A percentile compares a stretch with the other conserved stretches of the same genome.
Evolutionary conservation across 1,140 invertebrate species (phyloP).

Genomic region (Chironomus striatipennis): DNA sequence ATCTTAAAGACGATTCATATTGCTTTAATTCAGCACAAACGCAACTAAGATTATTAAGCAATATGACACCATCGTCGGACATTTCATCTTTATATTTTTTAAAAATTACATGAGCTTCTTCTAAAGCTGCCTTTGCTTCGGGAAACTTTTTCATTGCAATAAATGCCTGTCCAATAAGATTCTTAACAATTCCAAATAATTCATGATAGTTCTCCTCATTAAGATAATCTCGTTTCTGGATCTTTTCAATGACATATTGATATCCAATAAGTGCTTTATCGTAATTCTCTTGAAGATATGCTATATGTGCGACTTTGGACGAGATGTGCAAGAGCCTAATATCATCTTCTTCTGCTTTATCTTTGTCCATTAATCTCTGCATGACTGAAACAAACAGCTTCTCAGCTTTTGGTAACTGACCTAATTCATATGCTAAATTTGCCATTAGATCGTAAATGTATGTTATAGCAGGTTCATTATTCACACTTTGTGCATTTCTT

Average conservation of each 20-base stretch:
- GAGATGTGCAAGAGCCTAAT: constrained; percentile 45
- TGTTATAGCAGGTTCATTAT: constrained; percentile 64
- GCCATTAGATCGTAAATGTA: constrained; percentile 88
- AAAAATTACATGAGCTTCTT: constrained; percentile 60
- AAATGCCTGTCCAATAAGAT: constrained; percentile 37
- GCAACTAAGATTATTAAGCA: constrained; percentile 80
- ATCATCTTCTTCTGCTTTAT: constrained; percentile 60
- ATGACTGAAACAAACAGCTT: constrained; percentile 73
- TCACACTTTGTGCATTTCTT: constrained; percentile 68
- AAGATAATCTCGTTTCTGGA: constrained; percentile 42
- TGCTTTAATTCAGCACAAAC: constrained; percentile 56
- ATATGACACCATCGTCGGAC: constrained; percentile 62
- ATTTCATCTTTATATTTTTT: constrained; percentile 53
- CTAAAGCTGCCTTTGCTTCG: constrained; percentile 58
- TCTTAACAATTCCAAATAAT: constrained; percentile 52
- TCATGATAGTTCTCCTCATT: constrained; percentile 35
- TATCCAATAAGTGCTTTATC: constrained; percentile 62
- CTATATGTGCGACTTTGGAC: constrained; percentile 57
- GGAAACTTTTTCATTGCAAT: constrained; percentile 51
- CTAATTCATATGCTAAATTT: constrained; percentile 71
- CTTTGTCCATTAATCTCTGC: constrained; percentile 60
- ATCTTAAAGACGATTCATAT: constrained; percentile 57
- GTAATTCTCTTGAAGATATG: constrained; percentile 48
- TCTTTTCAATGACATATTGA: constrained; percentile 57
- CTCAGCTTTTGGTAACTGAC: constrained; percentile 73